Evolutionary conservation across 2,113 vertebrate species (phyloP).

Genomic region (Callaeas wilsoni): DNA sequence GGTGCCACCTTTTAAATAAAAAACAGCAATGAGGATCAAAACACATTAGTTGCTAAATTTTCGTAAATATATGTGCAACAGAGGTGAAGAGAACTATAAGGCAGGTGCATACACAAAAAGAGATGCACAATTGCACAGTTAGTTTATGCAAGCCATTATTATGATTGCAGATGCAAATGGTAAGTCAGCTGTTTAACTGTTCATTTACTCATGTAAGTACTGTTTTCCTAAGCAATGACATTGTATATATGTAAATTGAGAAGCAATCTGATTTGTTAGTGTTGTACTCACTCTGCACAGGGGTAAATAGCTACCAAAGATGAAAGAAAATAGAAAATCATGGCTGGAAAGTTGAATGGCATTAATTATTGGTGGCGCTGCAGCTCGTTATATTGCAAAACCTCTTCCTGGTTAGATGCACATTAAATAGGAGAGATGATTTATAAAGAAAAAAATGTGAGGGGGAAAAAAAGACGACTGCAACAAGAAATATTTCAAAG

Average conservation of each 20-base stretch:
- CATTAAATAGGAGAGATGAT: background rate
- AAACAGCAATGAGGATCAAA: background rate
- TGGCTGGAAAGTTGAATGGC: slow-evolving; percentile 24
- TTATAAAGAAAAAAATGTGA: background rate
- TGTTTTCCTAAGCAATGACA: slow-evolving; percentile 43
- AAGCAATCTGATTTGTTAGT: slow-evolving; percentile 46
- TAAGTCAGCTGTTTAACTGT: slow-evolving; percentile 59
- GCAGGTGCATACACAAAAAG: slow-evolving; percentile 29
- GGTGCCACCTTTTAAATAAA: background rate
- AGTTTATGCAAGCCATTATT: slow-evolving; percentile 25
- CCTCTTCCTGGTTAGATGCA: background rate
- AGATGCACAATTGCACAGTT: background rate
- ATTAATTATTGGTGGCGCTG: slow-evolving; percentile 32
- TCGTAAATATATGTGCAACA: background rate
- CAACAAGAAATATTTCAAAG: slow-evolving; percentile 1
- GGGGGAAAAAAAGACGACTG: accelerated
- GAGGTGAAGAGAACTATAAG: slow-evolving; percentile 1
- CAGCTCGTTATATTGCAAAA: slow-evolving; percentile 18
- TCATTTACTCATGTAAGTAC: slow-evolving; percentile 52
- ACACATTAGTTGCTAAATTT: background rate
- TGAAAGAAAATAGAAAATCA: slow-evolving; percentile 37
- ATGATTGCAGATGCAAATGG: slow-evolving; percentile 44
- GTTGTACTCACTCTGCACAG: slow-evolving; percentile 7
- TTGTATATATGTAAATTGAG: slow-evolving; percentile 50
- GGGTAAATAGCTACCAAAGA: slow-evolving; percentile 39